phyloP scores from a whole-genome alignment of 2,113 vertebrate genomes.

The Benthochromis sp. region DNA sequence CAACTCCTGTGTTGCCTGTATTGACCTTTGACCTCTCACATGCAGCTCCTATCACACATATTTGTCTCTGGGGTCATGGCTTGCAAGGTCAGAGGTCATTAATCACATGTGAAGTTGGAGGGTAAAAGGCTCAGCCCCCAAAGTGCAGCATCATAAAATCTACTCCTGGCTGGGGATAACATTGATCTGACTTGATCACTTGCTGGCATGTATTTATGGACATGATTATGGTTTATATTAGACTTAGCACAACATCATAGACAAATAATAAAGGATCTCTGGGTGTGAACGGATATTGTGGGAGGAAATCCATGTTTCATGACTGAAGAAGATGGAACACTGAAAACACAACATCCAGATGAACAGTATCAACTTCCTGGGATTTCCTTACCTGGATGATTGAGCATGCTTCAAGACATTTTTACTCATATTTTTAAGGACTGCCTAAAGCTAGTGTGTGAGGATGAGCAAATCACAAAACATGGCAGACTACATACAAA shows the following conservation, averaged over 20 bases:
- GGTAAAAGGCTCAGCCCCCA: not conserved
- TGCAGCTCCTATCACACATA: not conserved
- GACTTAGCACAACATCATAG: not conserved
- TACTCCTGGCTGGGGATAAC: slow-evolving; percentile 5
- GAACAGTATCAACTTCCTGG: not conserved
- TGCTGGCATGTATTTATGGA: slow-evolving; percentile 5
- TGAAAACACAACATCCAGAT: not conserved
- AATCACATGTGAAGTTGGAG: not conserved
- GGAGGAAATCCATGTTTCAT: not conserved
- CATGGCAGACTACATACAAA: not conserved
- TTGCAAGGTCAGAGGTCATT: slow-evolving; percentile 17
- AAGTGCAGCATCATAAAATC: not conserved
- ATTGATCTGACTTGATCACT: slow-evolving; percentile 24
- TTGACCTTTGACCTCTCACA: not conserved
- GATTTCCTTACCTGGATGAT: not conserved
- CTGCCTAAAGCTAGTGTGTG: not conserved
- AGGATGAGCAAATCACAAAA: not conserved
- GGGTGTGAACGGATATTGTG: not conserved
- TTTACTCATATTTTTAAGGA: not conserved
- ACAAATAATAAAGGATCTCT: not conserved
- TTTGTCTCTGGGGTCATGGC: not conserved
- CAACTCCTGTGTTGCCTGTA: not conserved
- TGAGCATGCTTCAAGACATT: not conserved
- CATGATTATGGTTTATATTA: not conserved
- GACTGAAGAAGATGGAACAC: not conserved